Evolutionary conservation across 2,113 vertebrate species (phyloP).

Genomic region (Ciconia boyciana): DNA sequence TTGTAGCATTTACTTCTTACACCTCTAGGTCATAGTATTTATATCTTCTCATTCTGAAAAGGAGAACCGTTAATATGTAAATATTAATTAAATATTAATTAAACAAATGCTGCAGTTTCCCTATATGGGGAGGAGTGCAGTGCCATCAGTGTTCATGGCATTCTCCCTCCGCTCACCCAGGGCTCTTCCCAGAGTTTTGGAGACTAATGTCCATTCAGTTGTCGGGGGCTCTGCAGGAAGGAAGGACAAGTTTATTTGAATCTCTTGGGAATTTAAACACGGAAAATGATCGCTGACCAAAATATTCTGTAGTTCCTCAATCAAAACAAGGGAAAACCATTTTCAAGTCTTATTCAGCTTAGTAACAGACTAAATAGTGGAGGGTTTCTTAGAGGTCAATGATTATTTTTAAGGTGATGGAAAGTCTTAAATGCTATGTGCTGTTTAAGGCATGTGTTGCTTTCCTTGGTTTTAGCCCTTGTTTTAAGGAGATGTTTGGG

Average conservation of each 20-base stretch:
- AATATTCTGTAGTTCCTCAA: not conserved
- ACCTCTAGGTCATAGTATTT: not conserved
- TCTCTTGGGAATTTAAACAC: not conserved
- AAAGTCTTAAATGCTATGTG: not conserved
- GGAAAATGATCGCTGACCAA: not conserved
- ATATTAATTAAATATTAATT: not conserved
- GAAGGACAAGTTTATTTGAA: not conserved
- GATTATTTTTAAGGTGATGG: not conserved
- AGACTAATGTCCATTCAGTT: not conserved
- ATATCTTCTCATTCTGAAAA: not conserved
- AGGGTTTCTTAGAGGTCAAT: not conserved
- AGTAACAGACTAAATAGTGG: not conserved
- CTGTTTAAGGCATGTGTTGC: not conserved
- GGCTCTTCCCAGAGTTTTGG: not conserved
- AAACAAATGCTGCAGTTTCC: not conserved
- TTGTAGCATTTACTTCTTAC: not conserved
- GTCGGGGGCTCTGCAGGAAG: not conserved
- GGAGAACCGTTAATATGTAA: not conserved
- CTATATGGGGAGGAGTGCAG: fast-evolving
- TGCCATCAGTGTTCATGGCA: not conserved
- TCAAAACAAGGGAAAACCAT: not conserved
- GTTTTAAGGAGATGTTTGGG: not conserved
- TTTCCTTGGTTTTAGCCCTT: not conserved
- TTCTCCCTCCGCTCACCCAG: fast-evolving
- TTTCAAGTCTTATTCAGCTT: not conserved